A percentile compares a stretch with the other conserved stretches of the same genome.
phyloP scores from a whole-genome alignment of 1,140 invertebrate genomes.

The Drosophila azteca region DNA sequence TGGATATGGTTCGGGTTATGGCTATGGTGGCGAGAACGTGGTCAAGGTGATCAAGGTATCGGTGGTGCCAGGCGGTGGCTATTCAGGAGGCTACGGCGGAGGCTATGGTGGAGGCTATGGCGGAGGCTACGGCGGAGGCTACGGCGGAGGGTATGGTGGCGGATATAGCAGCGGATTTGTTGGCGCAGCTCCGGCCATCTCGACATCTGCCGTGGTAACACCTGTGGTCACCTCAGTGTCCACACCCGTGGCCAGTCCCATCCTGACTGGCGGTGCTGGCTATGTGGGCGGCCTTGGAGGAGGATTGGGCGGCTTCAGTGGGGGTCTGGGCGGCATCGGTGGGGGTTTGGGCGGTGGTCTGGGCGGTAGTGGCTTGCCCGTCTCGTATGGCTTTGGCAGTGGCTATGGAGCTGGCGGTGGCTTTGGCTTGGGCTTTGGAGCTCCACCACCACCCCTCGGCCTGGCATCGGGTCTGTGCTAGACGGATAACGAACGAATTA shows the following conservation, averaged over 20 bases:
- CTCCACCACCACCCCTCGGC: constrained; percentile 42
- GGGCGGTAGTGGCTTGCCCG: constrained; percentile 37
- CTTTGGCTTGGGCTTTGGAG: constrained; percentile 61
- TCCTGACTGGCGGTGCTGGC: constrained; percentile 50
- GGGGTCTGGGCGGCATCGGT: constrained; percentile 26
- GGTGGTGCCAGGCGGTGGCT: constrained; percentile 49
- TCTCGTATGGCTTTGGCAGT: constrained; percentile 51
- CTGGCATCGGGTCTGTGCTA: constrained; percentile 43
- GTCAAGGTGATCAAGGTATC: constrained; percentile 76
- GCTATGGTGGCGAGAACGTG: constrained; percentile 63
- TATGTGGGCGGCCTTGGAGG: constrained; percentile 42
- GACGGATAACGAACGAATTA: neutral
- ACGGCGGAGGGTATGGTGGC: constrained; percentile 42
- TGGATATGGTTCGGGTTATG: constrained; percentile 44
- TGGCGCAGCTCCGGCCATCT: constrained; percentile 66
- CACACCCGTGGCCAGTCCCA: constrained; percentile 56
- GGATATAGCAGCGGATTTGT: constrained; percentile 53
- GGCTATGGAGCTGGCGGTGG: constrained; percentile 66
- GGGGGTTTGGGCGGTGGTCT: constrained; percentile 25
- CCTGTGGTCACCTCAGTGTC: constrained; percentile 68
- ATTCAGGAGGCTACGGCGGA: constrained; percentile 25
- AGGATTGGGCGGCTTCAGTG: constrained; percentile 39
- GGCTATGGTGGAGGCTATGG: constrained; percentile 35
- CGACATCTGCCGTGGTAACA: constrained; percentile 70
- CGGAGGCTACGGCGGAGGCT: constrained; percentile 30